Conservation (phyloP, 2,888 invertebrate genomes). For the Tinea semifulvella region DNA sequence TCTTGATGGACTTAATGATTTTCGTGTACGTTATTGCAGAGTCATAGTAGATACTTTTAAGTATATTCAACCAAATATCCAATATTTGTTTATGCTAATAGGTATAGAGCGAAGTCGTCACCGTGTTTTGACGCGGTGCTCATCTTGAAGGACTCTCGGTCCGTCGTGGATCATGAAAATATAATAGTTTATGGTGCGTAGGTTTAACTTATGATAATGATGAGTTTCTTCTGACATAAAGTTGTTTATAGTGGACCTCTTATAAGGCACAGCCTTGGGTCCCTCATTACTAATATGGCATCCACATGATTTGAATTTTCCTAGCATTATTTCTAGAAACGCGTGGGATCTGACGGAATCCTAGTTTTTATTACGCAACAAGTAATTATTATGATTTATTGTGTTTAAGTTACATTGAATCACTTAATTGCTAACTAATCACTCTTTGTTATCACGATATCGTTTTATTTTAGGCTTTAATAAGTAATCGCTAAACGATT, state of each 20-base stretch:
- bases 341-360: conserved; percentile 43
- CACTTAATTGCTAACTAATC: not conserved
- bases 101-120: not conserved
- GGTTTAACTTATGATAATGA: conserved; percentile 53
- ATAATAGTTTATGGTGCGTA: conserved; percentile 44
- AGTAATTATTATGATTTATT: conserved; percentile 14
- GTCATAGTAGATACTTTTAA: too few relatives aligned
- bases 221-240: conserved; percentile 52
- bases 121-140: not conserved
- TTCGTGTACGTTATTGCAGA: too few relatives aligned
- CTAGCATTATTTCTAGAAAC: conserved; percentile 41
- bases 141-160: conserved; percentile 3
- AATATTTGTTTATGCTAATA: not conserved
- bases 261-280: conserved; percentile 55
- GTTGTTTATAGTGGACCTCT: conserved; percentile 55
- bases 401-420: not conserved
- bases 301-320: conserved; percentile 49
- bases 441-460: too few relatives aligned
- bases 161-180: conserved; percentile 8
- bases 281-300: conserved; percentile 49
- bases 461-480: too few relatives aligned
- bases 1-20: too few relatives aligned
- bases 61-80: too few relatives aligned
- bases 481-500: too few relatives aligned
- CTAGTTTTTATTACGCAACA: conserved; percentile 13